A percentile compares a stretch with the other conserved stretches of the same genome.
Conservation (phyloP, 2,113 vertebrate species). For the Laticauda colubrina region DNA sequence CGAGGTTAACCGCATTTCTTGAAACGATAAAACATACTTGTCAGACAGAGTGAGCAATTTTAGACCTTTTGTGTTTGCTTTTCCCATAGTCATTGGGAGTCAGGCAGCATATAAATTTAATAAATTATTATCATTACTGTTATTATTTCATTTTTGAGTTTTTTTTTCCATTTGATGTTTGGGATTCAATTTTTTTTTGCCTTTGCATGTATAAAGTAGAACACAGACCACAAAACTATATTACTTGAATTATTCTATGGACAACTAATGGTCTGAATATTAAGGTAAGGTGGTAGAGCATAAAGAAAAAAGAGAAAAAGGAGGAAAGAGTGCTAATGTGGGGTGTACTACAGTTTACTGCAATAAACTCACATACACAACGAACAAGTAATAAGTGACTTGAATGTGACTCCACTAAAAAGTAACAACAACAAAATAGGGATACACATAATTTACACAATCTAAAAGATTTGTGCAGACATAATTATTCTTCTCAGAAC, state of each 20-base stretch:
- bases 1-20: constrained; percentile 99
- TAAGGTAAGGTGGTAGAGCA: constrained; percentile 93
- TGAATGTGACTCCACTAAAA: constrained; percentile 97
- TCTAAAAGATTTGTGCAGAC: constrained; percentile 82
- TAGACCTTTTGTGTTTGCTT: constrained; percentile 67
- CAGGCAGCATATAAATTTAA: not conserved
- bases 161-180: constrained; percentile 54
- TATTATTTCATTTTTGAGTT: constrained; percentile 71
- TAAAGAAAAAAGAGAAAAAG: constrained; percentile 84
- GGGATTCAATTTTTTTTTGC: constrained; percentile 63
- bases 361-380: constrained; percentile 97
- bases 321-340: constrained; percentile 93
- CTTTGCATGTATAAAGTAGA: constrained; percentile 75
- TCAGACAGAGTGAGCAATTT: constrained; percentile 99
- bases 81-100: not conserved
- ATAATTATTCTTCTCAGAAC: constrained; percentile 74
- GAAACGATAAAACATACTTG: constrained; percentile 99
- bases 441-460: constrained; percentile 88
- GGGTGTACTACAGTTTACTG: constrained; percentile 87
- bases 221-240: constrained; percentile 76
- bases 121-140: not conserved
- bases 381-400: constrained; percentile 96
- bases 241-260: constrained; percentile 69
- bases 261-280: constrained; percentile 76
- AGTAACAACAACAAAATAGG: constrained; percentile 92